Evolutionary conservation across 2,797 vertebrate species (phyloP), one percentile per base, ranked within the genome.

Genomic region (Thunnus albacares): DNA sequence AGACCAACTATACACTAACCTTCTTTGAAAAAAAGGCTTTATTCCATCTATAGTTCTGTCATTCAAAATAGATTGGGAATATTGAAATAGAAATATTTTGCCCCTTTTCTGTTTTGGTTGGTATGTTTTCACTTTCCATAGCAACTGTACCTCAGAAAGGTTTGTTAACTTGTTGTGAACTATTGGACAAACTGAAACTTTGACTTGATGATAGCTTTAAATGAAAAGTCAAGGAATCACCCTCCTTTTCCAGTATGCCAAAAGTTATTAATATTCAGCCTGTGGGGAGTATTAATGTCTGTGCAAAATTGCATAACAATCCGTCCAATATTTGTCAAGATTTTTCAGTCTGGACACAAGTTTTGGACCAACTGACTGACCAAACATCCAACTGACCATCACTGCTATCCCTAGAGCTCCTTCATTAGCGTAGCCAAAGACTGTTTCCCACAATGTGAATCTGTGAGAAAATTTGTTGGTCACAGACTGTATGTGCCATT

Each of bases 391-490:
- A 33, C 13, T 22, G 33, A 71, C 43, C 12, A 13, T 22, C 26
- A 22, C 24, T 26, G 14, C 4, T 14, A 49, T 49, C 20, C 41
- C 20, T 22, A 8, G 57, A n/a, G 4, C 9, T 7, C 20, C 4
- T 18, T 33, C 56, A 17, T n/a, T 38, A 17, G 20, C 20, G 22
- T 38, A 18, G 3, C 11, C 45, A 28, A 41, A 35, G 20, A 26
- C 12, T 17, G 15, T 35, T 58, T 30, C 35, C 43, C n/a, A 26
- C 56, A 57, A 59, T 63, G 43, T 26, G 38, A 28, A 47, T 62
- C 26, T 68, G 52, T 63, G 20, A 63, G 38, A 43, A 58, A 28
- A 69, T 38, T 6, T 76, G 20, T 33, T 62, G 63, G 12, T 70
- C 26, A 64, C 63, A 70, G 51, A 47, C 38, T 64, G 26, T 14